Evolutionary conservation across 35 echinoderm and acorn worm species (phyloP).

Genomic region (Amphiura filiformis): DNA sequence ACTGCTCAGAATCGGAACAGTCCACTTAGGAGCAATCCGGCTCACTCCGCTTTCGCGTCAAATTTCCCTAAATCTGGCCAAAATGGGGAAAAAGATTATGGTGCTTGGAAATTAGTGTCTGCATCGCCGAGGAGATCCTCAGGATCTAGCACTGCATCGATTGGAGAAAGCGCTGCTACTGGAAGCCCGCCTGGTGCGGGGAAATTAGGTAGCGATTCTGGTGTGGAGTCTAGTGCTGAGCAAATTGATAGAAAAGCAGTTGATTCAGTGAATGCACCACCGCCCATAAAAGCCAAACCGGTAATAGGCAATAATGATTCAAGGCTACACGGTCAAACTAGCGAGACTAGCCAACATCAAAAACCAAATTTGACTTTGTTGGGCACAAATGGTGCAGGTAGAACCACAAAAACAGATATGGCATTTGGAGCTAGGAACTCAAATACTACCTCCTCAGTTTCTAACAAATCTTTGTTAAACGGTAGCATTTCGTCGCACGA

Average conservation of each 20-base stretch:
- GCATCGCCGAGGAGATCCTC: neutral
- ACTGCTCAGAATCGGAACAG: neutral
- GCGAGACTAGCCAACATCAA: no score
- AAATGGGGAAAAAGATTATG: neutral
- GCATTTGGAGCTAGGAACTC: no score
- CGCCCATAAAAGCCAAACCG: slow-evolving; percentile 71
- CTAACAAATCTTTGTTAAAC: no score
- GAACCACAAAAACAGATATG: no score
- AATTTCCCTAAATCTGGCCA: neutral
- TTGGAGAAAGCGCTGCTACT: neutral
- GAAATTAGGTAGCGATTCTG: neutral
- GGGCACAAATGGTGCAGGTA: no score
- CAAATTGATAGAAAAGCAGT: neutral
- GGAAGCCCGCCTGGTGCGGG: neutral
- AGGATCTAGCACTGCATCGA: no score
- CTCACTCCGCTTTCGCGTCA: neutral
- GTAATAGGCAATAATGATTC: neutral
- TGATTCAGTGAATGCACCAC: neutral
- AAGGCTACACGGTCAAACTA: neutral
- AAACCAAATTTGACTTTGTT: no score
- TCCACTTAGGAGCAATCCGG: neutral
- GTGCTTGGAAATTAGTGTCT: neutral
- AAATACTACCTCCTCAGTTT: no score
- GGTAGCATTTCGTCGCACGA: no score
- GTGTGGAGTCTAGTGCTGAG: neutral